Evolutionary conservation across 2,113 vertebrate species (phyloP), one percentile per base, ranked within the genome.

Genomic region (Odontesthes bonariensis): DNA sequence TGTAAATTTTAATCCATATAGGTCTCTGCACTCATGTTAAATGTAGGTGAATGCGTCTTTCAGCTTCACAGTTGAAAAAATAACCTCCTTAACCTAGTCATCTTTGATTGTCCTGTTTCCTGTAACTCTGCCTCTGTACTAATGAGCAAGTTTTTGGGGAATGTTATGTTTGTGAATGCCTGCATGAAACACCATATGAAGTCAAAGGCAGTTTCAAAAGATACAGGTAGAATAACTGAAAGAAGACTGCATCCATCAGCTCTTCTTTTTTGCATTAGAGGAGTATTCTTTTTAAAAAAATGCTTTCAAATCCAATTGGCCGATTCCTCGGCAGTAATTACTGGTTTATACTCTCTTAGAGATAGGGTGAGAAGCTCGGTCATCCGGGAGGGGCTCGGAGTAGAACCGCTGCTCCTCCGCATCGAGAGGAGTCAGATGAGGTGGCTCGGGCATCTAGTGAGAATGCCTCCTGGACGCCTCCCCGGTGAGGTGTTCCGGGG

Each of bases 261-360:
- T 70, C 27, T 44, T 42, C 22, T 60, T 62, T 82, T 76, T 65
- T 81, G 32, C 54, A 63, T 35, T 5, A 61, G 65, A 32, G 62
- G 62, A 67, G 68, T 67, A 82, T 59, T 32, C 20, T 80, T 56
- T 62, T 27, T 27, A 27, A 3, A 27, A 27, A 49, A 47, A 31
- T 40, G 56, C 74, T 83, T 86, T 79, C 85, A 85, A 82, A 85
- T 77, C 31, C 13, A 75, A 86, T 88, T 75, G 64, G 27, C 57
- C 71, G 73, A 52, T 60, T 44, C 17, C 46, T 49, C 17, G 19
- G 7, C 19, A 5, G 17, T n/a, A 49, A 19, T 49, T 6, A 49
- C 17, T n/a, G 5, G 17, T 17, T 49, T 17, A 49, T 8, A 49
- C 19, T 49, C 19, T 49, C 5, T 2, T n/a, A 6, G n/a, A n/a